Evolutionary conservation across 2,888 invertebrate genomes (phyloP), one percentile per base, ranked within the genome.

Genomic region (Drosophila nr. medialis): DNA sequence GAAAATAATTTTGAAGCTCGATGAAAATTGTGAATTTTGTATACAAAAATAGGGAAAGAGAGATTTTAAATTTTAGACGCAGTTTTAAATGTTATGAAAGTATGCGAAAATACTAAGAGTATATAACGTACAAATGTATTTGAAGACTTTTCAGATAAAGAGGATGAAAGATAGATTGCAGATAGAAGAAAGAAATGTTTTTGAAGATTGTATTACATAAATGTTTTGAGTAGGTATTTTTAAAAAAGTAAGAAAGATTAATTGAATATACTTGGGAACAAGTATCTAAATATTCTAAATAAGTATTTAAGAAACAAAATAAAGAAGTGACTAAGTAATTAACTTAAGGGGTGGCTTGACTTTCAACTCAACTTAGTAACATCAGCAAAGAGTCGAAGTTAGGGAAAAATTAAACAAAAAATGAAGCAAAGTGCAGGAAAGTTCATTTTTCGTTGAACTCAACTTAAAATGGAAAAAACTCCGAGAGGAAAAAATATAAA

Each of bases 231-330:
- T 7, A 36, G 15, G 7, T 40, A 4, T 40, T 40, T 40, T n/a
- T n/a, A 4, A 27, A n/a, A n/a, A n/a, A n/a, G n/a, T n/a, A n/a
- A n/a, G n/a, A n/a, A n/a, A 5, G 0, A 18, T 5, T 18, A 1
- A 18, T 29, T 49, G 18, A 18, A 6, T 0, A 13, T 4, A 11
- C 0, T 1, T 8, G 2, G 1, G 13, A 24, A 0, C 15, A 45
- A 24, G 0, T 21, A n/a, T n/a, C 2, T 5, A n/a, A n/a, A n/a
- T 40, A n/a, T n/a, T n/a, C 40, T 2, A n/a, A 40, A 42, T 2
- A 42, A 2, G 24, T 45, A 8, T 4, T 24, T 4, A 15, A 15
- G 8, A 45, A 45, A 8, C 32, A 32, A 4, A 2, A 7, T 24
- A 2, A 15, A 24, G 24, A 8, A 45, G 2, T 15, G 4, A 8